phyloP scores from a whole-genome alignment of 2,113 vertebrate genomes.

The Sturnus vulgaris region DNA sequence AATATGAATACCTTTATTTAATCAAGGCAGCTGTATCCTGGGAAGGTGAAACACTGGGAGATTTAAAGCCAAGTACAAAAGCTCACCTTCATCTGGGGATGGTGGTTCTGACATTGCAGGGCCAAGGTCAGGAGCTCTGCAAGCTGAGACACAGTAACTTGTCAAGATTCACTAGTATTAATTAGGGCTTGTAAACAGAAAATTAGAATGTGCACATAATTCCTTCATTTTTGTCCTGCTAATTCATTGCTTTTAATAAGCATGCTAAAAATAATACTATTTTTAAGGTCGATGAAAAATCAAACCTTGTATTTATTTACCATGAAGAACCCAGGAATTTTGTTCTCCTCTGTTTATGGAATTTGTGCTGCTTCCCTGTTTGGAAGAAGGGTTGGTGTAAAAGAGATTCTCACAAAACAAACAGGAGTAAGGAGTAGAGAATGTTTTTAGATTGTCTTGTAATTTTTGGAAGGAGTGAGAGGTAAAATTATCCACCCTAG shows the following conservation, averaged over 20 bases:
- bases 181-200: not conserved
- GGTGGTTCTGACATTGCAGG: not conserved
- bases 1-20: slow-evolving; percentile 66
- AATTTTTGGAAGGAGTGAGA: not conserved
- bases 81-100: not conserved
- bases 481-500: not conserved
- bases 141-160: not conserved
- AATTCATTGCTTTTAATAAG: slow-evolving; percentile 31
- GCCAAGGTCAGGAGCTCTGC: not conserved
- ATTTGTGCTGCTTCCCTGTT: not conserved
- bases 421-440: not conserved
- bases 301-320: not conserved
- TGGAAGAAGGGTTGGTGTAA: not conserved
- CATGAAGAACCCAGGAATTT: not conserved
- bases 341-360: slow-evolving; percentile 11
- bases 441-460: not conserved
- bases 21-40: slow-evolving; percentile 20
- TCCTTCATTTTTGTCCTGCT: slow-evolving; percentile 12
- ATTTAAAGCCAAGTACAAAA: slow-evolving; percentile 50
- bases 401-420: not conserved
- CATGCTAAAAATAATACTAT: not conserved
- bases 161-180: slow-evolving; percentile 12
- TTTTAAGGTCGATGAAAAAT: slow-evolving; percentile 31
- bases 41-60: slow-evolving; percentile 55
- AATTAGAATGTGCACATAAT: not conserved